Evolutionary conservation across 2,888 invertebrate species (phyloP).

Genomic region (Bombyx huttoni): DNA sequence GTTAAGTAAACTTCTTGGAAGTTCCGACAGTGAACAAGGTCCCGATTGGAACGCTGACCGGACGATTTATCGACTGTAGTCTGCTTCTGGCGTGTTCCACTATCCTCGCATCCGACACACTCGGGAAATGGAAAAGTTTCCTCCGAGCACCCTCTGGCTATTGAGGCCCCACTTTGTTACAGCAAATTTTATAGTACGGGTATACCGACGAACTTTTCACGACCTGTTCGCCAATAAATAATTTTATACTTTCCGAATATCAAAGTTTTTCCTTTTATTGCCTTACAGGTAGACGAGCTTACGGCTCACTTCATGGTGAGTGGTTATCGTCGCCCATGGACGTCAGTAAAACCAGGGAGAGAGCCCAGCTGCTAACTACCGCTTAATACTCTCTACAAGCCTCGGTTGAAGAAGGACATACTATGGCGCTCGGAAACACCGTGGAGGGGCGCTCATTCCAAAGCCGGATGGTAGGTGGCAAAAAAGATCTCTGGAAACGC

Average conservation of each 20-base stretch:
- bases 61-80: slow-evolving; percentile 33
- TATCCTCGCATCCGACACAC: slow-evolving; percentile 19
- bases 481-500: no score
- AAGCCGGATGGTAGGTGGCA: no score
- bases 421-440: no score
- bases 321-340: no score
- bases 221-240: slow-evolving; percentile 44
- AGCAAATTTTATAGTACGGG: slow-evolving; percentile 42
- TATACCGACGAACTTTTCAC: slow-evolving; percentile 34
- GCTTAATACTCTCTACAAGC: no score
- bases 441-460: no score
- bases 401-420: no score
- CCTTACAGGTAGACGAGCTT: no score
- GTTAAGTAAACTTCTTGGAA: not conserved
- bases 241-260: slow-evolving; percentile 29
- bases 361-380: no score
- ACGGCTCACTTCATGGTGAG: no score
- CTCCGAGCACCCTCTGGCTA: slow-evolving; percentile 32
- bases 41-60: slow-evolving; percentile 21
- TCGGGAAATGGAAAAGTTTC: slow-evolving; percentile 45
- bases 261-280: no score
- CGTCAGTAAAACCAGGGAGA: no score
- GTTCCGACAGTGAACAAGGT: slow-evolving; percentile 12
- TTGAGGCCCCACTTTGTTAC: slow-evolving; percentile 30
- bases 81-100: slow-evolving; percentile 25